These are phyloP conservation scores for Griposia aprilina DNA, from an alignment of 2,888 invertebrate genomes.

Conservation along the genomic window DNA sequence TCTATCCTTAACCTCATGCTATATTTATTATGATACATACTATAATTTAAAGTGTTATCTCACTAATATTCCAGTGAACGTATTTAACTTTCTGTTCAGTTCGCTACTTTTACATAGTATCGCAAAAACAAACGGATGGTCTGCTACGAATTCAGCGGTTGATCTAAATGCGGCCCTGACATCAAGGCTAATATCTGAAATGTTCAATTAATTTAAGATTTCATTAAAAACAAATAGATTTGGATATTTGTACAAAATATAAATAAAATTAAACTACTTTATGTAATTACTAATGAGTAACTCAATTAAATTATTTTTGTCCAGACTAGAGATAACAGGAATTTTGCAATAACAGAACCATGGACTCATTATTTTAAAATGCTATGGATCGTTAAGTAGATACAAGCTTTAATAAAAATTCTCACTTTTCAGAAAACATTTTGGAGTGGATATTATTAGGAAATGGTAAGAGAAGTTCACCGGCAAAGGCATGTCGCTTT, in stretches of 20 bases:
- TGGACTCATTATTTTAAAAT: slow-evolving; percentile 8
- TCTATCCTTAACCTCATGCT: slow-evolving; percentile 58
- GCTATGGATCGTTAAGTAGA: slow-evolving; percentile 11
- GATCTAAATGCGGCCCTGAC: slow-evolving; percentile 67
- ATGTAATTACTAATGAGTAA: neutral
- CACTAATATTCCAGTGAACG: slow-evolving; percentile 69
- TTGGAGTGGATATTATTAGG: neutral
- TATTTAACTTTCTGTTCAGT: slow-evolving; percentile 61
- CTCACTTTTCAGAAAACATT: slow-evolving; percentile 5
- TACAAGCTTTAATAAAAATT: neutral
- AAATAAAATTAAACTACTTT: neutral
- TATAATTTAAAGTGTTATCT: slow-evolving; percentile 62
- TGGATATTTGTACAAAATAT: slow-evolving; percentile 14
- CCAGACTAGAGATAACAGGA: neutral
- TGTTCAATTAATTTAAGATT: slow-evolving; percentile 48
- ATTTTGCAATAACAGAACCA: slow-evolving; percentile 10
- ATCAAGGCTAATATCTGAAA: slow-evolving; percentile 70
- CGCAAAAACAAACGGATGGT: slow-evolving; percentile 71
- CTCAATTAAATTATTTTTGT: neutral
- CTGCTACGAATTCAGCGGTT: slow-evolving; percentile 65
- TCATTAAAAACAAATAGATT: neutral
- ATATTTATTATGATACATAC: slow-evolving; percentile 65
- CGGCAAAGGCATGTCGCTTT: neutral
- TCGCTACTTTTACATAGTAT: slow-evolving; percentile 67
- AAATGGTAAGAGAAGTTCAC: slow-evolving; percentile 8